Evolutionary conservation across 2,797 vertebrate genomes (phyloP).

Genomic region (Spea hammondii): DNA sequence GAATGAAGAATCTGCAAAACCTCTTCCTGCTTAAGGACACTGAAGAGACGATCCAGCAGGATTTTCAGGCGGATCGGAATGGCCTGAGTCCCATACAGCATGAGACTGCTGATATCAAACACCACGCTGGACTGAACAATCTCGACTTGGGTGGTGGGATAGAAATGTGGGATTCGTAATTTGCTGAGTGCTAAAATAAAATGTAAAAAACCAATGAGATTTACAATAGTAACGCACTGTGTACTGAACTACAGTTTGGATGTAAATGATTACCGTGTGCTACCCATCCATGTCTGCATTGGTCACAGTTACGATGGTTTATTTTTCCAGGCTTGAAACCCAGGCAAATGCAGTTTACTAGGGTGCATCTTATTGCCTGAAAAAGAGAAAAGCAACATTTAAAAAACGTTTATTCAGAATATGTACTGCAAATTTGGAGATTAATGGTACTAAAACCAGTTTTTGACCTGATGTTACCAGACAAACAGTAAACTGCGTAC

Average conservation of each 20-base stretch:
- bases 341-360: constrained; percentile 89
- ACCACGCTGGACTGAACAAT: constrained; percentile 96
- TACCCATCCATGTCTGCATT: constrained; percentile 96
- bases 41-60: constrained; percentile 94
- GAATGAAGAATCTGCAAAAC: constrained; percentile 92
- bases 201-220: constrained; percentile 16
- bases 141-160: constrained; percentile 91
- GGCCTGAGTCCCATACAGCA: constrained; percentile 94
- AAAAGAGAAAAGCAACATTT: constrained; percentile 38
- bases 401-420: no score
- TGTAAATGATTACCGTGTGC: constrained; percentile 80
- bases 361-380: constrained; percentile 90
- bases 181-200: constrained; percentile 85
- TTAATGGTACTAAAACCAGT: no score
- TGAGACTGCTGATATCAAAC: constrained; percentile 95
- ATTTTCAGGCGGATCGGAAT: constrained; percentile 94
- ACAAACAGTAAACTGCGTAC: no score
- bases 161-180: constrained; percentile 85
- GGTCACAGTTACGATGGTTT: constrained; percentile 90
- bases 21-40: constrained; percentile 92
- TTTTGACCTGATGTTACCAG: no score
- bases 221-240: neutral
- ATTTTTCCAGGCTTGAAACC: constrained; percentile 92
- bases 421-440: no score
- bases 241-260: neutral